A percentile compares a stretch with the other conserved stretches of the same genome.
Evolutionary conservation across 2,113 vertebrate genomes (phyloP).

Genomic region (Picathartes gymnocephalus): DNA sequence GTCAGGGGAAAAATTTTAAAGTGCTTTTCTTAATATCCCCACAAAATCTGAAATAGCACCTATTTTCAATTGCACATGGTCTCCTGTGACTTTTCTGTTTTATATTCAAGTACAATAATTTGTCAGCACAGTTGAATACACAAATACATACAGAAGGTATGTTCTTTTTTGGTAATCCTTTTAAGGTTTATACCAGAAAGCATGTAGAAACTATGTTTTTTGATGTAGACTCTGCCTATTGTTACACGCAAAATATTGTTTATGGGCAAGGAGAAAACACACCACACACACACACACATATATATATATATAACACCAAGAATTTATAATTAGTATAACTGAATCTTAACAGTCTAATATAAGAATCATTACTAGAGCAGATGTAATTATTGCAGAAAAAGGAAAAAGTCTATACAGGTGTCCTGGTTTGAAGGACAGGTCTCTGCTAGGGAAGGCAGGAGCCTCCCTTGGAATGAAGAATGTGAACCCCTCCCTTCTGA

Average conservation of each 20-base stretch:
- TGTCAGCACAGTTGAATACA: not conserved
- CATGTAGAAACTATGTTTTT: not conserved
- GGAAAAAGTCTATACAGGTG: not conserved
- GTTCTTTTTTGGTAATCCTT: not conserved
- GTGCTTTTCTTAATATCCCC: not conserved
- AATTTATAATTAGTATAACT: not conserved
- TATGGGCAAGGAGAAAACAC: not conserved
- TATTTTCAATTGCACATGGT: not conserved
- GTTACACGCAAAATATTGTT: not conserved
- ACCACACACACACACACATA: too few species aligned
- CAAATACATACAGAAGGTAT: not conserved
- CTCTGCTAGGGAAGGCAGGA: too few species aligned
- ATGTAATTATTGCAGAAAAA: not conserved
- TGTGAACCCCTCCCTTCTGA: too few species aligned
- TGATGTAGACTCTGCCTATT: not conserved
- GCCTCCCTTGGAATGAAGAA: too few species aligned
- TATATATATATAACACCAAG: not conserved
- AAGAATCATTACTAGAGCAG: not conserved
- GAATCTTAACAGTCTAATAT: not conserved
- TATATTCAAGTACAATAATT: not conserved
- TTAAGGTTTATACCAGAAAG: not conserved
- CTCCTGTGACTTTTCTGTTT: not conserved
- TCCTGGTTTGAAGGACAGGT: too few species aligned
- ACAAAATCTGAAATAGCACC: not conserved
- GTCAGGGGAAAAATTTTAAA: not conserved